phyloP scores from a whole-genome alignment of 2,797 vertebrate species.

The Lateolabrax maculatus region DNA sequence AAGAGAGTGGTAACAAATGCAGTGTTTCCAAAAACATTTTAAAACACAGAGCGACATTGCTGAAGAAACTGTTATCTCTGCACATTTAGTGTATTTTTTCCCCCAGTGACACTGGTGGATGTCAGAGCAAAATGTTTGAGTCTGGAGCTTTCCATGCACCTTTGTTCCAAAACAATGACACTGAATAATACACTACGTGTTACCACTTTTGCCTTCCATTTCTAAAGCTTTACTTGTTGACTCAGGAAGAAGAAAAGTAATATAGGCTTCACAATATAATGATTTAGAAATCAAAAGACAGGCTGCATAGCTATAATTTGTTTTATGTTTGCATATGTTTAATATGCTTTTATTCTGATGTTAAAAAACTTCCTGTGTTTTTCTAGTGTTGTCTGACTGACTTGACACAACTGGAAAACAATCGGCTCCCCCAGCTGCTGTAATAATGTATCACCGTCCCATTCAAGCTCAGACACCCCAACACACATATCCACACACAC shows the following conservation, averaged over 20 bases:
- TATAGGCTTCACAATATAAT: no score
- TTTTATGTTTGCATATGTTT: neutral
- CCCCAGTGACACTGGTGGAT: neutral
- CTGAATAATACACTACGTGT: neutral
- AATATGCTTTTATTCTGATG: constrained; percentile 49
- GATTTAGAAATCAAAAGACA: neutral
- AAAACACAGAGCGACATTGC: neutral
- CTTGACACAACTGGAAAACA: constrained; percentile 50
- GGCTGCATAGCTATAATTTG: neutral
- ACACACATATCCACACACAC: neutral
- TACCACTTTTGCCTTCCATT: no score
- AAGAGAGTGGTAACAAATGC: neutral
- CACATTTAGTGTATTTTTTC: neutral
- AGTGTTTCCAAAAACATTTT: neutral
- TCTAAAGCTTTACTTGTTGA: neutral
- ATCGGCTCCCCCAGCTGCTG: constrained; percentile 31
- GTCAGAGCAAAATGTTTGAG: neutral
- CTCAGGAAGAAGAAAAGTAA: neutral
- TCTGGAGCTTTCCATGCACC: neutral
- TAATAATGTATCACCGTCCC: constrained; percentile 48
- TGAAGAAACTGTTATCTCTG: neutral
- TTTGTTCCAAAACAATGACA: neutral
- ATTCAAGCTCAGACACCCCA: constrained; percentile 33
- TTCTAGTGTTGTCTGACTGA: constrained; percentile 35
- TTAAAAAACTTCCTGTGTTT: constrained; percentile 30